A percentile compares a stretch with the other conserved stretches of the same genome.
Evolutionary conservation across 2,888 invertebrate species (phyloP).

Genomic region (Agrotis segetum): DNA sequence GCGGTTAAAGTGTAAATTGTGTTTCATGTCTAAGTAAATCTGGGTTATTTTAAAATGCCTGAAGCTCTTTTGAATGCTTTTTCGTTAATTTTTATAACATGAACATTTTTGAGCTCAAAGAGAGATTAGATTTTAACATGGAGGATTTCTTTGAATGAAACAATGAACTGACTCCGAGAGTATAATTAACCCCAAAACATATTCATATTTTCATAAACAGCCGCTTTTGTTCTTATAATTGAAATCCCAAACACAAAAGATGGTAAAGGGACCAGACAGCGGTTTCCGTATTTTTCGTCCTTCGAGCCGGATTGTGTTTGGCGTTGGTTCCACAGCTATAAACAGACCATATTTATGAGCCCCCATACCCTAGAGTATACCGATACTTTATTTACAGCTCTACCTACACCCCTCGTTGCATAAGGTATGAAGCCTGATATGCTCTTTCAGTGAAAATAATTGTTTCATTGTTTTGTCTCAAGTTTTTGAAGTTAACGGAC

Average conservation of each 20-base stretch:
- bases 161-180: neutral
- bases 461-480: neutral
- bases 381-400: slow-evolving; percentile 30
- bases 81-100: neutral
- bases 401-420: neutral
- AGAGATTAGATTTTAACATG: neutral
- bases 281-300: slow-evolving; percentile 30
- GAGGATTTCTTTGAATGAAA: neutral
- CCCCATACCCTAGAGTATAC: slow-evolving; percentile 17
- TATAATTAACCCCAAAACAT: slow-evolving; percentile 2
- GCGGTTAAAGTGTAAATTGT: neutral
- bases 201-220: neutral
- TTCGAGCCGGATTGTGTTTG: slow-evolving; percentile 35
- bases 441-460: neutral
- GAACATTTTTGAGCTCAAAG: neutral
- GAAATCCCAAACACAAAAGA: slow-evolving; percentile 19
- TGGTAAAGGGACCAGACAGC: slow-evolving; percentile 1
- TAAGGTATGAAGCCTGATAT: neutral
- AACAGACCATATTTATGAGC: slow-evolving; percentile 57
- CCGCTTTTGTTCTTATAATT: slow-evolving; percentile 25
- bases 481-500: neutral
- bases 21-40: neutral
- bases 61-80: neutral
- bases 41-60: neutral
- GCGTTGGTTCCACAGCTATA: slow-evolving; percentile 37